Conservation (phyloP, 2,797 vertebrate species). For the Malurus splendens region DNA sequence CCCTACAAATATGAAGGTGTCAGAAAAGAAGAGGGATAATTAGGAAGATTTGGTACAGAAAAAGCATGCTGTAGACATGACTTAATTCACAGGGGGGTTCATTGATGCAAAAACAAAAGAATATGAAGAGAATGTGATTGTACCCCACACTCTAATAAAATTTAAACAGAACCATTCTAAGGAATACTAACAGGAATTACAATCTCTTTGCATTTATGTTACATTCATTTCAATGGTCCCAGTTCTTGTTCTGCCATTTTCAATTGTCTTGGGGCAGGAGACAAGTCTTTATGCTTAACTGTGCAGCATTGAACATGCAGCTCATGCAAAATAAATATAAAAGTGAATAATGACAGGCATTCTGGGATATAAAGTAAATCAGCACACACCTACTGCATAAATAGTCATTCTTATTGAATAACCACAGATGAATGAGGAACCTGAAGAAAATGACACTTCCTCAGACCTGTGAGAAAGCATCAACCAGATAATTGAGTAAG, state of each 20-base stretch:
- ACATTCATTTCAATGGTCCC: neutral
- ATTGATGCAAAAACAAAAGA: neutral
- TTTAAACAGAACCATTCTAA: neutral
- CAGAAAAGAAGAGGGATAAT: neutral
- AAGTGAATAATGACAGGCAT: neutral
- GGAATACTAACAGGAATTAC: neutral
- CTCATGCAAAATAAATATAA: slow-evolving; percentile 18
- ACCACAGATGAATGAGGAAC: neutral
- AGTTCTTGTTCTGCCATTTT: neutral
- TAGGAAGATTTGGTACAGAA: neutral
- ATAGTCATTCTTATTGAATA: neutral
- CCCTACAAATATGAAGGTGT: neutral
- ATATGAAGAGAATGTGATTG: neutral
- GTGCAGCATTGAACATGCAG: neutral
- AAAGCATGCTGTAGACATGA: neutral
- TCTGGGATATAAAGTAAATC: neutral
- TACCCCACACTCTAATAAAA: neutral
- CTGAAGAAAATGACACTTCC: neutral
- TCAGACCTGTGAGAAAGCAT: neutral
- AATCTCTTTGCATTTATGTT: neutral
- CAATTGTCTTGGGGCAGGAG: neutral
- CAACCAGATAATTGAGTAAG: neutral
- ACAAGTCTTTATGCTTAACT: neutral
- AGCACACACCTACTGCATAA: neutral
- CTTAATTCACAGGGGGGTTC: neutral